These are phyloP conservation scores for Bombus picipes DNA, from an alignment of 1,140 invertebrate species.

Conservation along the genomic window DNA sequence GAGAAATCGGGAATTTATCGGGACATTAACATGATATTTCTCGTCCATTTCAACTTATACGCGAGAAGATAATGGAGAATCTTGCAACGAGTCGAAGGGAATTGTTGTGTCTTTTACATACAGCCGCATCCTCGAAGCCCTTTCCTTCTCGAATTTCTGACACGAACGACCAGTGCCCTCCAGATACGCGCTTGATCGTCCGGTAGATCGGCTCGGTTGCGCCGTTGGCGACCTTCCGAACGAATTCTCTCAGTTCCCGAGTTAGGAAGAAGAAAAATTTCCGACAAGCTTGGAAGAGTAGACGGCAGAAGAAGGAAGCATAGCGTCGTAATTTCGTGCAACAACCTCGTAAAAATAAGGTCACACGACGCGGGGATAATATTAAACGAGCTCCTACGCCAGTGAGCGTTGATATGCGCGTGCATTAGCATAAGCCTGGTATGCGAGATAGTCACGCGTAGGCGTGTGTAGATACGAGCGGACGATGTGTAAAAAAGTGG, in stretches of 20 bases:
- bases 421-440: slow-evolving; percentile 67
- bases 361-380: slow-evolving; percentile 7
- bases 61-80: not conserved
- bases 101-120: not conserved
- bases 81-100: not conserved
- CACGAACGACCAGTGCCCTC: not conserved
- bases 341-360: slow-evolving; percentile 52
- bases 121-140: not conserved
- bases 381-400: slow-evolving; percentile 57
- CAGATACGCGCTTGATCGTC: slow-evolving; percentile 7
- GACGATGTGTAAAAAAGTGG: slow-evolving; percentile 40
- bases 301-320: not conserved
- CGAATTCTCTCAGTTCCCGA: not conserved
- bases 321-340: slow-evolving; percentile 20
- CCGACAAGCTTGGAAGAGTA: not conserved
- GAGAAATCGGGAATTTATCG: slow-evolving; percentile 43
- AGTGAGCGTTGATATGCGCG: slow-evolving; percentile 35
- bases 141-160: not conserved
- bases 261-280: not conserved
- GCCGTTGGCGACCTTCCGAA: slow-evolving; percentile 9
- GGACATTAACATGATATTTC: not conserved
- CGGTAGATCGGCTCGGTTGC: slow-evolving; percentile 3
- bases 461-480: slow-evolving; percentile 55
- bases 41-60: not conserved
- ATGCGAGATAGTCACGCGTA: slow-evolving; percentile 62